Evolutionary conservation across 2,797 vertebrate species (phyloP), one percentile per base, ranked within the genome.

Genomic region (Picus viridis): DNA sequence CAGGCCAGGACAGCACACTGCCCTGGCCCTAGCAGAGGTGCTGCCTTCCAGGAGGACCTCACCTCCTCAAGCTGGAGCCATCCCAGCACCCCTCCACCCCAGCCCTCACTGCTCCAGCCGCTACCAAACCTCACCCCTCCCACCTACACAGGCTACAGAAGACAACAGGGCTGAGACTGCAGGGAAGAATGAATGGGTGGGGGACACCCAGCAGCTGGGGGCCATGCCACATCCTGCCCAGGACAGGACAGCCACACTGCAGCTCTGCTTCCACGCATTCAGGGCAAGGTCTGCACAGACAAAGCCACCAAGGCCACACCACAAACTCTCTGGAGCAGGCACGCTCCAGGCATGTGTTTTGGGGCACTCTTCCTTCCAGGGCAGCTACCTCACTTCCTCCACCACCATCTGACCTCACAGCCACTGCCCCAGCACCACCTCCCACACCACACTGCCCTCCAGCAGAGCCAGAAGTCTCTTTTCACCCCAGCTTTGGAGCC

Each of bases 231-330:
- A 0, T 29, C n/a, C 49, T 13, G 3, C 14, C 26, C 43, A 81
- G n/a, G 34, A 29, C 47, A 23, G 15, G 20, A 43, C 1, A 0
- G 49, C 16, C 34, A n/a, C 11, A 30, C 27, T 2, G 0, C 24
- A 56, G n/a, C 22, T 71, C 64, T 20, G 10, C 30, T 29, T 32
- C 7, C 13, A 10, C 2, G 14, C n/a, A 26, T 73, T 54, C 32
- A 41, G 10, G n/a, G 27, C 16, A 59, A 63, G 15, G 5, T 71
- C 63, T 20, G 15, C 32, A 32, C 16, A 43, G 41, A 7, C 15
- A 22, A 49, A 49, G 20, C 63, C 57, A 45, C 10, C 57, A 36
- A 57, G 45, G 65, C 57, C 47, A 72, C 18, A 2, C 1, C 15
- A 24, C 47, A 49, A 75, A 69, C 36, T 64, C 32, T 39, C 4